These are phyloP conservation scores for Ditula angustiorana DNA, from an alignment of 2,888 invertebrate genomes.

Conservation along the genomic window DNA sequence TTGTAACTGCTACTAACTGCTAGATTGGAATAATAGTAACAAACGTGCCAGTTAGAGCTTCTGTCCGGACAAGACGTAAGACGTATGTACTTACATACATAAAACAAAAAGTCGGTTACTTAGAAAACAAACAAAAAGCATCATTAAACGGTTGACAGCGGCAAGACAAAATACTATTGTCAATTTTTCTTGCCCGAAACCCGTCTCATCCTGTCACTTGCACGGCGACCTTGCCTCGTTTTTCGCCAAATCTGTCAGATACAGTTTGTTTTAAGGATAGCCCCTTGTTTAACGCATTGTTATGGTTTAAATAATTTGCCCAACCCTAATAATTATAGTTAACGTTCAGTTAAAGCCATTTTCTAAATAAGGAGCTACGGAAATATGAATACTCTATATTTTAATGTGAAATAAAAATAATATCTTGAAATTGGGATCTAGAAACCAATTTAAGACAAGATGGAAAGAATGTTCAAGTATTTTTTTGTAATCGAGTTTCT, in stretches of 20 bases:
- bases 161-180: conserved; percentile 40
- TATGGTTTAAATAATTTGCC: not conserved
- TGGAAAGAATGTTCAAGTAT: too few relatives aligned
- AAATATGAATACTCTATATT: too few relatives aligned
- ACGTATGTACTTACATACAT: not conserved
- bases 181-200: conserved; percentile 38
- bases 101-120: conserved; percentile 5
- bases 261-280: conserved; percentile 28
- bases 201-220: conserved; percentile 35
- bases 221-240: conserved; percentile 26
- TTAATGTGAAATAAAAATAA: too few relatives aligned
- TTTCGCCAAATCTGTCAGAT: conserved; percentile 27
- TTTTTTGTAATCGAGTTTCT: too few relatives aligned
- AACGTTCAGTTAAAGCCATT: not conserved
- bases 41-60: too few relatives aligned
- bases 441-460: too few relatives aligned
- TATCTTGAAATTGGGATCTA: too few relatives aligned
- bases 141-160: conserved; percentile 35
- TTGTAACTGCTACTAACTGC: too few relatives aligned
- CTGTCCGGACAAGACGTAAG: not conserved
- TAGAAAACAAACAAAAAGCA: conserved; percentile 29
- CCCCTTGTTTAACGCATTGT: conserved; percentile 15
- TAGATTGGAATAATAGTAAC: too few relatives aligned
- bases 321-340: not conserved
- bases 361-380: not conserved